Percentiles rank a stretch among this genome's conserved stretches.
Evolutionary conservation across 2,797 vertebrate species (phyloP).

Genomic region (Lagodon rhomboides): DNA sequence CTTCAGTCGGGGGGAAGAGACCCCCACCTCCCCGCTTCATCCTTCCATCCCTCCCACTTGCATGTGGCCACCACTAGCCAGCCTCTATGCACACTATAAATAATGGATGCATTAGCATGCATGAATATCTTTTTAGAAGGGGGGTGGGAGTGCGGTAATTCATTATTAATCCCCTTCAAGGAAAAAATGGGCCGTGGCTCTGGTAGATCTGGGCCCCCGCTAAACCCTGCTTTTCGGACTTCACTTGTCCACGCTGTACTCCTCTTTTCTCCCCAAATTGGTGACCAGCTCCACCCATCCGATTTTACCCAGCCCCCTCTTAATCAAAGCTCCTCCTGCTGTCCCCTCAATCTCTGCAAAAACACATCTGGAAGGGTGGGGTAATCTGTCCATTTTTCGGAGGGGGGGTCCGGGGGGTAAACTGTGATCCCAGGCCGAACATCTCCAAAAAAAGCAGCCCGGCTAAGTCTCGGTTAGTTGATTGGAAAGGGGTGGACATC

Average conservation of each 20-base stretch:
- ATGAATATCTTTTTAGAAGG: slow-evolving; percentile 86
- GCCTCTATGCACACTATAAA: slow-evolving; percentile 84
- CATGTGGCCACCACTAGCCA: slow-evolving; percentile 79
- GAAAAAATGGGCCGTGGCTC: slow-evolving; percentile 79
- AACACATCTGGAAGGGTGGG: slow-evolving; percentile 73
- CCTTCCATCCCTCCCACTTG: slow-evolving; percentile 79
- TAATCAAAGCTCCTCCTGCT: slow-evolving; percentile 56
- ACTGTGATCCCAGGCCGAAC: slow-evolving; percentile 37
- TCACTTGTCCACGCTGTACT: slow-evolving; percentile 51
- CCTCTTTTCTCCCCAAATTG: slow-evolving; percentile 51
- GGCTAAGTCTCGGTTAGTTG: slow-evolving; percentile 18
- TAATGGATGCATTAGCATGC: slow-evolving; percentile 90
- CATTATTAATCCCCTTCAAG: slow-evolving; percentile 89
- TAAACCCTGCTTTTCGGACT: slow-evolving; percentile 80
- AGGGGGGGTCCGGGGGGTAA: slow-evolving; percentile 2
- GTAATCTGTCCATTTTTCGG: slow-evolving; percentile 67
- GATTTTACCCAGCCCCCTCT: slow-evolving; percentile 34
- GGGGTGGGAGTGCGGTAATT: slow-evolving; percentile 82
- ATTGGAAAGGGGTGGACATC: slow-evolving; percentile 28
- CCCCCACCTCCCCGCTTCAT: slow-evolving; percentile 68
- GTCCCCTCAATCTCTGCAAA: slow-evolving; percentile 58
- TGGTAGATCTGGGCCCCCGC: slow-evolving; percentile 63
- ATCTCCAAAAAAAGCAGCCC: slow-evolving; percentile 39
- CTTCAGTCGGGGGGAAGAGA: slow-evolving; percentile 74
- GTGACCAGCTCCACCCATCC: slow-evolving; percentile 52